Evolutionary conservation across 2,113 vertebrate species (phyloP).

Genomic region (Neofelis nebulosa): DNA sequence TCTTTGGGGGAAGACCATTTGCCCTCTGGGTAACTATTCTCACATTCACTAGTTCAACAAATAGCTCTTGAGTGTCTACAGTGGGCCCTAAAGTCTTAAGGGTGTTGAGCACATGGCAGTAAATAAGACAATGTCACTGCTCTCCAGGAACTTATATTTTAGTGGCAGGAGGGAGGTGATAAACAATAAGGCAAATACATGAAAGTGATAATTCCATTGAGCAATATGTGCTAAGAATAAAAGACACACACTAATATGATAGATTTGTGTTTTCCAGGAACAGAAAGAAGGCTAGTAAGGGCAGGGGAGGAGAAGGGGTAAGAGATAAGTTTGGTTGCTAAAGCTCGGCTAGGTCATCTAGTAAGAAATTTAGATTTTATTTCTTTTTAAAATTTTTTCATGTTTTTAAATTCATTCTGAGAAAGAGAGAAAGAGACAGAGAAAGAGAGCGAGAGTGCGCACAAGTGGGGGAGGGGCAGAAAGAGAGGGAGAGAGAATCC

Average conservation of each 20-base stretch:
- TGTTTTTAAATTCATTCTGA: too few relatives aligned
- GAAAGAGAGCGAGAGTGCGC: too few relatives aligned
- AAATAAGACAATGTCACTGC: not conserved
- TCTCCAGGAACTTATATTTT: not conserved
- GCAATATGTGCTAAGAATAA: not conserved
- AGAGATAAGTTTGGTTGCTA: not conserved
- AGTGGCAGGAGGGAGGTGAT: not conserved
- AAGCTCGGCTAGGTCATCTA: not conserved
- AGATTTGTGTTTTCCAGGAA: not conserved
- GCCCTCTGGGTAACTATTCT: not conserved
- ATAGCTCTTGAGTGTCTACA: not conserved
- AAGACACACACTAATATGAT: not conserved
- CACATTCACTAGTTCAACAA: not conserved
- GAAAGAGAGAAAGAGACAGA: too few relatives aligned
- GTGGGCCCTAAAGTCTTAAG: too few relatives aligned
- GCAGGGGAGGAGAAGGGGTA: too few relatives aligned
- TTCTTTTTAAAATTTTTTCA: not conserved
- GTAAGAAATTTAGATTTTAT: not conserved
- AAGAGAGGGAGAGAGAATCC: too few relatives aligned
- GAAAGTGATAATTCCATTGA: not conserved
- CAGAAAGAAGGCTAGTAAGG: not conserved
- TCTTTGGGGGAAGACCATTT: not conserved
- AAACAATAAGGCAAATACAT: not conserved
- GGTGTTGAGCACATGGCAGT: not conserved
- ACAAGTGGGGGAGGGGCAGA: too few relatives aligned